A percentile compares a stretch with the other conserved stretches of the same genome.
Conservation (phyloP, 2,888 invertebrate species). For the Koerneria pararmatus region DNA sequence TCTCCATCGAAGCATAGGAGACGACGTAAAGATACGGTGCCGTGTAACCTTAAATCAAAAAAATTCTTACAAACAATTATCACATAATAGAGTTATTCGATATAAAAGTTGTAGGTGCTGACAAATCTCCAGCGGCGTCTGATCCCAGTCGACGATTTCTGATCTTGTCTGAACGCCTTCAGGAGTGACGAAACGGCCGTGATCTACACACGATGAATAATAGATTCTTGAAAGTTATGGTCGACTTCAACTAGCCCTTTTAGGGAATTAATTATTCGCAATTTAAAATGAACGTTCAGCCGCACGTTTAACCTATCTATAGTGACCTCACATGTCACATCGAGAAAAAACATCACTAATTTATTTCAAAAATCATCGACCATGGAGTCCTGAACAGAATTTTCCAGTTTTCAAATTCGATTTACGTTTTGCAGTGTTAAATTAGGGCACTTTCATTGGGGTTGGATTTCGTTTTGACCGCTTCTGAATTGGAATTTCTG, state of each 20-base stretch:
- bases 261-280: neutral
- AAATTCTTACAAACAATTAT: neutral
- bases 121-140: slow-evolving; percentile 17
- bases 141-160: slow-evolving; percentile 19
- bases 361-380: too few species aligned
- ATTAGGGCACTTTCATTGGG: too few species aligned
- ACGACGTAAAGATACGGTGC: slow-evolving; percentile 15
- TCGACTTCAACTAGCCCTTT: neutral
- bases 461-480: too few species aligned
- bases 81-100: neutral
- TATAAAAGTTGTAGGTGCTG: neutral
- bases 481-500: too few species aligned
- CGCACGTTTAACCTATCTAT: neutral
- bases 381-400: too few species aligned
- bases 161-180: slow-evolving; percentile 18
- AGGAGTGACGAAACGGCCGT: slow-evolving; percentile 21
- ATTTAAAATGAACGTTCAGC: neutral
- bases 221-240: too few species aligned
- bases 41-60: slow-evolving; percentile 2
- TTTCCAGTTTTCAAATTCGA: too few species aligned
- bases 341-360: too few species aligned
- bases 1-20: slow-evolving; percentile 12
- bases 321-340: too few species aligned
- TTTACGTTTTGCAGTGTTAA: too few species aligned
- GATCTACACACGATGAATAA: too few species aligned